Evolutionary conservation across 2,113 vertebrate species (phyloP).

Genomic region (Siphamia tubifer): DNA sequence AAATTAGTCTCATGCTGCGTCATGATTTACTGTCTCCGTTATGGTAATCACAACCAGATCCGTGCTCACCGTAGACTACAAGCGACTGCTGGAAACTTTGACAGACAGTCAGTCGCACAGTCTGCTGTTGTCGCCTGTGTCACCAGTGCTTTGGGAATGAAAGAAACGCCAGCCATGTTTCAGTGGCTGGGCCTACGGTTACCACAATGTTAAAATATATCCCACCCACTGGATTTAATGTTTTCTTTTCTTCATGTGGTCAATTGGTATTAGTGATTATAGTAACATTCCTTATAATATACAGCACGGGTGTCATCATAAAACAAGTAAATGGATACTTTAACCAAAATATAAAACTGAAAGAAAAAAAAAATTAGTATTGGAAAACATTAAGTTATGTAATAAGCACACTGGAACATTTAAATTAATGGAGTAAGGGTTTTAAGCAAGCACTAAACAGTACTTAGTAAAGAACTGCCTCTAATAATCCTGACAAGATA

Average conservation of each 20-base stretch:
- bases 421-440: not conserved
- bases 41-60: conserved; percentile 81
- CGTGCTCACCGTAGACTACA: conserved; percentile 48
- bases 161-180: conserved; percentile 9
- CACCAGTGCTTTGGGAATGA: conserved; percentile 21
- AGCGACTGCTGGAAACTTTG: conserved; percentile 66
- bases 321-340: conserved; percentile 21
- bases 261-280: not conserved
- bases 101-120: conserved; percentile 56
- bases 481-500: conserved; percentile 1
- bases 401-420: conserved; percentile 13
- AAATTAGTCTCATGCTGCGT: conserved; percentile 80
- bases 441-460: not conserved
- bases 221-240: conserved; percentile 13
- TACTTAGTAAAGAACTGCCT: not conserved
- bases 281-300: conserved; percentile 21
- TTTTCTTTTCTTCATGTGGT: conserved; percentile 40
- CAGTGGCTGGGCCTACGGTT: conserved; percentile 14
- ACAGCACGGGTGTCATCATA: not conserved
- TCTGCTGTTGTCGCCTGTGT: conserved; percentile 57
- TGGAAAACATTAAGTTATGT: conserved; percentile 17
- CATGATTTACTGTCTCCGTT: conserved; percentile 81
- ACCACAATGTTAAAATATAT: conserved; percentile 24
- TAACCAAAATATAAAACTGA: not conserved
- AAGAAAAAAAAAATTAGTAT: not conserved